Base-by-base conservation (phyloP, 2,797 vertebrate genomes). In the Gila robusta region DNA sequence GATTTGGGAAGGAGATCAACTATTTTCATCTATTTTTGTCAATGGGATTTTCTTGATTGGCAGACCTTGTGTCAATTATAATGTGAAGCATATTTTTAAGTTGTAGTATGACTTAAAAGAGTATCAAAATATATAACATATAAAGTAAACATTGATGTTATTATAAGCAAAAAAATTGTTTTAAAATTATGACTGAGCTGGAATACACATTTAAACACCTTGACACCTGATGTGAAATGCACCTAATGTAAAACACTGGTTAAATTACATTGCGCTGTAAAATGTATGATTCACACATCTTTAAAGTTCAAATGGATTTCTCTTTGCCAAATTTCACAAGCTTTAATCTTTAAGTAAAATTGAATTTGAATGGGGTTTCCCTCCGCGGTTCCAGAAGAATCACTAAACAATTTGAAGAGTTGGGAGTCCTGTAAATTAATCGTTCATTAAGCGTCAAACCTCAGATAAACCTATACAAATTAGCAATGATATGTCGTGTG, bases 161-260 rank as follows among this genome's bases (percentile, higher is more conserved):
- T 37, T 77, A 12, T 21, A 11, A 23, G 19, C 6, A 21, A 23
- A 54, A 76, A 52, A 0, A 3, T 0, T 23, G 17, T 19, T 52
- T 56, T 9, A 2, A 9, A 28, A 16, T 23, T 28, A 62, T 28
- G 77, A 26, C 7, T n/a, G 12, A 78, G 76, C 23, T 62, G 21
- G 21, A 56, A 78, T 39, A 59, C 32, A n/a, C 21, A 17, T 78
- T 79, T 2, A 26, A 1, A 49, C 76, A 79, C 76, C 1, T 19
- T 28, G 37, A 64, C 77, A 23, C 39, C 26, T 66, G 26, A 47
- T 49, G 62, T 47, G 62, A 39, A 67, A 79, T 28, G 39, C 5
- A n/a, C 21, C 32, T 39, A 35, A n/a, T 59, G 76, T 78, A 41
- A 79, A 79, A 41, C 54, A 26, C 52, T n/a, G 73, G 35, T 66